Conservation (phyloP, 2,797 vertebrate species). For the Pseudomugil gertrudae region DNA sequence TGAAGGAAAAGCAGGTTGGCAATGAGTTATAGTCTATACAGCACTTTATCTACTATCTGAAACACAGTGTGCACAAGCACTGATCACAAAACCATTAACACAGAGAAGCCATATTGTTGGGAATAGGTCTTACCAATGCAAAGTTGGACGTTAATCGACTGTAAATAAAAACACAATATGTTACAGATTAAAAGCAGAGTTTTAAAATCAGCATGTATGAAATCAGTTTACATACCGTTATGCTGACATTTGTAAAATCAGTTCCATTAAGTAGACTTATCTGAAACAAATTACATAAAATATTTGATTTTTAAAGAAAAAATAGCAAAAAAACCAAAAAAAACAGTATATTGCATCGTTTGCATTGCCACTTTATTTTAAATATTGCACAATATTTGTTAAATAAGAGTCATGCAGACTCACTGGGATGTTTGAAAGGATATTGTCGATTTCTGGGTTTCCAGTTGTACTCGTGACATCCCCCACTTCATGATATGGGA, state of each 20-base stretch:
- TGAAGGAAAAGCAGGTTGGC: not conserved
- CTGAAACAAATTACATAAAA: slow-evolving; percentile 14
- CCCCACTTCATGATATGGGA: rapidly evolving
- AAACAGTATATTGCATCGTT: not conserved
- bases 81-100: not conserved
- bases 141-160: not conserved
- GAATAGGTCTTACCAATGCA: slow-evolving; percentile 41
- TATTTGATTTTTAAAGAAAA: no score
- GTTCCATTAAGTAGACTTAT: slow-evolving; percentile 2
- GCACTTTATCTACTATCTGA: not conserved
- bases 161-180: not conserved
- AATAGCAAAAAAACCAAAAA: not conserved
- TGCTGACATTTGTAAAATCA: not conserved
- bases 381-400: not conserved
- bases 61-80: not conserved
- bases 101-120: not conserved
- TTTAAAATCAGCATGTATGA: no score
- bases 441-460: rapidly evolving
- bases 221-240: slow-evolving; percentile 21
- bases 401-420: slow-evolving; percentile 23
- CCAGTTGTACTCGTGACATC: rapidly evolving
- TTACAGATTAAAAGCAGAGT: not conserved
- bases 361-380: not conserved
- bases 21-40: not conserved
- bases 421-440: slow-evolving; percentile 4